Evolutionary conservation across 1,140 invertebrate genomes (phyloP), one percentile per base, ranked within the genome.

Genomic region (Geopemphigus sp.): DNA sequence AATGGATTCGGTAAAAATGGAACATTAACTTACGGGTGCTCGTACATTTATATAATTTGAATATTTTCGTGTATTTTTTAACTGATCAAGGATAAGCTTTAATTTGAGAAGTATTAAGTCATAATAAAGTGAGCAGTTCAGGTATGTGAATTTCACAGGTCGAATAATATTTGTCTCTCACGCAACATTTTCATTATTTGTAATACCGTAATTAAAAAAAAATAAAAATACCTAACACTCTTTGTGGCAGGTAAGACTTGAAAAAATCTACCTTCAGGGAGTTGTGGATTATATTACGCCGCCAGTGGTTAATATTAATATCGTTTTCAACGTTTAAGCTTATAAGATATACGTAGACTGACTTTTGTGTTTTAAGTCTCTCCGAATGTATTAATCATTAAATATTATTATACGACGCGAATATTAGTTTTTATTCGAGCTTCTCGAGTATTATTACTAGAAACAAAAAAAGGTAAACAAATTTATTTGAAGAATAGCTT

Each of bases 151-250:
- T 61, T 61, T 24, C 4, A 39, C 10, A 29, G 59, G 59, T 1
- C 11, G 8, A 61, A 24, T 61, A 26, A 61, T 29, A 61, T 61
- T 61, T 61, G 59, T 26, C 22, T 29, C 5, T 24, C 59, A 61
- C 59, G 59, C 59, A 61, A 61, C 59, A 29, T 29, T 61, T 61
- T 29, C 59, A 61, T 61, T 61, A 61, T 61, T 12, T 50, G 10
- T 50, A 50, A 50, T 24, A 26, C 22, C 15, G 26, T 61, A 61
- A 61, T 61, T 61, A 24, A 29, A 61, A 61, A 24, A 19, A 54
- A n/a, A n/a, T n/a, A n/a, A n/a, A 54, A 54, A 54, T 19, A 54
- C 15, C 2, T 54, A 54, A 6, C 19, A 54, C 19, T 39, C 32
- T 8, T 54, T 4, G 53, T 19, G 5, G 12, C 12, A 50, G 47